A percentile compares a stretch with the other conserved stretches of the same genome.
These are phyloP conservation scores for Apoda limacodes DNA, from an alignment of 2,888 invertebrate species.

Conservation along the genomic window DNA sequence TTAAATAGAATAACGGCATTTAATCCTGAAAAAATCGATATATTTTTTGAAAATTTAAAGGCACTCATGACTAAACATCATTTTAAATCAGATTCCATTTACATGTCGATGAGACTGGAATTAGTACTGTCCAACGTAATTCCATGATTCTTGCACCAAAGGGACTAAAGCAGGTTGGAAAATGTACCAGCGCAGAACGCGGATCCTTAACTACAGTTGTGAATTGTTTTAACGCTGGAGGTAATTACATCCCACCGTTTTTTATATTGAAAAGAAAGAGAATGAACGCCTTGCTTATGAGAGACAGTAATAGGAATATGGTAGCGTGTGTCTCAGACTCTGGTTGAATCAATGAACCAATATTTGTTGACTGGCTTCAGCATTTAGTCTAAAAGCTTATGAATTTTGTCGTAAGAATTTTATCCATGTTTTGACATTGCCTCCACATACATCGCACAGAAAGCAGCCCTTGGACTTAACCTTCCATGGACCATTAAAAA, in stretches of 20 bases:
- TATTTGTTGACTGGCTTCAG: constrained; percentile 1
- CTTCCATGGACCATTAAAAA: constrained; percentile 24
- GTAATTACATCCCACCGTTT: constrained; percentile 17
- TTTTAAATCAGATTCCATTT: constrained; percentile 14
- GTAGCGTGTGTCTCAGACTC: constrained; percentile 21
- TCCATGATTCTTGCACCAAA: constrained; percentile 16
- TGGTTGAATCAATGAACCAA: constrained; percentile 24
- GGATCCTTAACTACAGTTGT: constrained; percentile 15
- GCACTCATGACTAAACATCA: constrained; percentile 10
- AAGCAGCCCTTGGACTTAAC: constrained; percentile 20
- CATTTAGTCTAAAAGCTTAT: constrained; percentile 4
- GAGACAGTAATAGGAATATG: constrained; percentile 19
- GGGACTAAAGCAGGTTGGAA: constrained; percentile 15
- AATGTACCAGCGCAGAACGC: constrained; percentile 14
- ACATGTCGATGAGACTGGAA: constrained; percentile 17
- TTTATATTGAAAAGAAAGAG: constrained; percentile 17
- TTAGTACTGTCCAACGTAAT: no score
- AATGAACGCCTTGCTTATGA: constrained; percentile 16
- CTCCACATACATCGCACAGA: constrained; percentile 6
- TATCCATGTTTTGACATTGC: constrained; percentile 10
- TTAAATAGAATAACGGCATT: constrained; percentile 15
- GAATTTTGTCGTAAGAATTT: constrained; percentile 10
- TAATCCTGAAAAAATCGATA: constrained; percentile 7
- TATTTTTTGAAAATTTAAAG: constrained; percentile 10
- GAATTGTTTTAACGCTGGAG: constrained; percentile 14